These are phyloP conservation scores for Atta colombica DNA, from an alignment of 1,140 invertebrate species.

Conservation along the genomic window DNA sequence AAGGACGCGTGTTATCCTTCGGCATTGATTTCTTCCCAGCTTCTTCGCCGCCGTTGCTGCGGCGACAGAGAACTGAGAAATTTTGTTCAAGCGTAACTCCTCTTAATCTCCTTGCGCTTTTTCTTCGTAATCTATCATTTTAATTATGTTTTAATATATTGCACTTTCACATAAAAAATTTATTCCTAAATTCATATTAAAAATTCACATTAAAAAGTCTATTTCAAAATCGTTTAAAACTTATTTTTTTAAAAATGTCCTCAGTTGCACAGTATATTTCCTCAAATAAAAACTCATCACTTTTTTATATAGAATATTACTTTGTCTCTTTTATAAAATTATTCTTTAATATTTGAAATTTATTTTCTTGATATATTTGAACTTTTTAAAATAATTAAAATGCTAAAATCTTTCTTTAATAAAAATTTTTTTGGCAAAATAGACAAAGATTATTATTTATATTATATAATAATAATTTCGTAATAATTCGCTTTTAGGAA, in stretches of 20 bases:
- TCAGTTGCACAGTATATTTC: neutral
- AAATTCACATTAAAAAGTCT: no score
- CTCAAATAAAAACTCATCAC: neutral
- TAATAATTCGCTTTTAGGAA: no score
- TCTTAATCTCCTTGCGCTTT: constrained; percentile 6
- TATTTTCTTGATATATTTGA: no score
- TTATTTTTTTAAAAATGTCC: neutral
- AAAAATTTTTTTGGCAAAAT: neutral
- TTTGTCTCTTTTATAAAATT: neutral
- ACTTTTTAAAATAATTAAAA: neutral
- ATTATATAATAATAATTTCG: no score
- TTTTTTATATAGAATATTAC: neutral
- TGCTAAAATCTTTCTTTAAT: neutral
- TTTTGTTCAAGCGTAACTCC: constrained; percentile 3
- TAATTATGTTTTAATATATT: neutral
- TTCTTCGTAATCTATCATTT: neutral
- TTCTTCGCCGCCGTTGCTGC: constrained; percentile 49
- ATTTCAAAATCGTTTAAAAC: neutral
- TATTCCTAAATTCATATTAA: neutral
- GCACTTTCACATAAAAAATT: neutral
- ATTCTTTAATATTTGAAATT: neutral
- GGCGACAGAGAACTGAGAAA: constrained; percentile 55
- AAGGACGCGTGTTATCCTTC: constrained; percentile 73
- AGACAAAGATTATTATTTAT: no score
- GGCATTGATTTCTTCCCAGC: constrained; percentile 74